Conservation (phyloP, 2,888 invertebrate species). For the Synergus gifuensis region DNA sequence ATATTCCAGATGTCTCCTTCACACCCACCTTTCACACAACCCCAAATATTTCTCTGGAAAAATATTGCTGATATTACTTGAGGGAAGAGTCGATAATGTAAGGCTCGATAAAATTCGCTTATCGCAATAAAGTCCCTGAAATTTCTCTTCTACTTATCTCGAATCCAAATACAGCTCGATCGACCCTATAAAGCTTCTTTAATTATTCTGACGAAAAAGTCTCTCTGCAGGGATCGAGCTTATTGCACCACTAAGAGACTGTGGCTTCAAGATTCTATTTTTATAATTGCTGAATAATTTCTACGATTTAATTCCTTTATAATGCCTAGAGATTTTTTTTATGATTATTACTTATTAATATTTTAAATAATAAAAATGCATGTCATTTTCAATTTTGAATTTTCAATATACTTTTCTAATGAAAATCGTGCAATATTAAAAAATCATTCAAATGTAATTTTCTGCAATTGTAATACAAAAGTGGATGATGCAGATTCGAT, state of each 20-base stretch:
- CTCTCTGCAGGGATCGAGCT: neutral
- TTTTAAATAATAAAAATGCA: no score
- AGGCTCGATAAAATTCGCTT: neutral
- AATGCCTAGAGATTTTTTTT: neutral
- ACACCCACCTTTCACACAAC: neutral
- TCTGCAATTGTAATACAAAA: slow-evolving; percentile 1
- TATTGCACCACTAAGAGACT: neutral
- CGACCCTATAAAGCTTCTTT: neutral
- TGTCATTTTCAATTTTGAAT: neutral
- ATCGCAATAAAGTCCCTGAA: neutral
- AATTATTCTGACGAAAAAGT: slow-evolving; percentile 1
- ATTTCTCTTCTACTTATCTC: neutral
- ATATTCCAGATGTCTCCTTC: neutral
- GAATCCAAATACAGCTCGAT: neutral
- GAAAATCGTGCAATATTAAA: neutral
- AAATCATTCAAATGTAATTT: slow-evolving; percentile 7
- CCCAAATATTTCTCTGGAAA: slow-evolving; percentile 2
- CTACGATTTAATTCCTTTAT: neutral
- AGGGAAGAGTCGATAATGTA: slow-evolving; percentile 14
- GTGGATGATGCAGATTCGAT: slow-evolving; percentile 11
- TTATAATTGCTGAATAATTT: neutral
- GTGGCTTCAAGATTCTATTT: neutral
- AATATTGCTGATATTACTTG: neutral
- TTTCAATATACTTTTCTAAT: neutral
- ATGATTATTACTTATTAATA: no score